phyloP scores from a whole-genome alignment of 2,113 vertebrate species.

The Trinectes maculatus region DNA sequence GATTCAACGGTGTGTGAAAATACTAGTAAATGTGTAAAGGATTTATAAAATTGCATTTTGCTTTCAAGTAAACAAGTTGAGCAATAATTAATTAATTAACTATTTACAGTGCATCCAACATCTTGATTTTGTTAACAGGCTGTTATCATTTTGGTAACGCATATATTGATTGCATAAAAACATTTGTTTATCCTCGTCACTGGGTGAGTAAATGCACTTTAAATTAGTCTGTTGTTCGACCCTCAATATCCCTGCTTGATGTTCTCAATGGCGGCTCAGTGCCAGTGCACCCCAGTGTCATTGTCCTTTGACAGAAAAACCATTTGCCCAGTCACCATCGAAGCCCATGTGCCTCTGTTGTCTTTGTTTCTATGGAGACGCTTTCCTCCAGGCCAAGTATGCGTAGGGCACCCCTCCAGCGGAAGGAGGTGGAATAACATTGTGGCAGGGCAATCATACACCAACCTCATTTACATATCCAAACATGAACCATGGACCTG shows the following conservation, averaged over 20 bases:
- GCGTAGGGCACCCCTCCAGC: conserved; percentile 63
- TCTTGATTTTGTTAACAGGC: neutral
- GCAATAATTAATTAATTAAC: too few relatives aligned
- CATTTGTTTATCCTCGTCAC: conserved; percentile 31
- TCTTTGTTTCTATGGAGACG: conserved; percentile 80
- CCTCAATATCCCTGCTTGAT: conserved; percentile 51
- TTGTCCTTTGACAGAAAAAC: conserved; percentile 55
- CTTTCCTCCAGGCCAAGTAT: conserved; percentile 72
- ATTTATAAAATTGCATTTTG: too few relatives aligned
- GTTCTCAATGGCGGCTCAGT: conserved; percentile 44
- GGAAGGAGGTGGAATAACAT: conserved; percentile 70
- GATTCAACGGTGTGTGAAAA: too few relatives aligned
- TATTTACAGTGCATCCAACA: too few relatives aligned
- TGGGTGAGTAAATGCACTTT: conserved; percentile 43
- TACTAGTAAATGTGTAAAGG: too few relatives aligned
- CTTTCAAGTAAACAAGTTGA: too few relatives aligned
- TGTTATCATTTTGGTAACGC: too few relatives aligned
- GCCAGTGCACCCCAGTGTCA: conserved; percentile 63
- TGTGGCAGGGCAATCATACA: conserved; percentile 69
- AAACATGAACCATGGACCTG: conserved; percentile 77
- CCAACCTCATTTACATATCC: conserved; percentile 70
- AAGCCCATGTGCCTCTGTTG: conserved; percentile 73
- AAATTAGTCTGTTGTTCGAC: conserved; percentile 51
- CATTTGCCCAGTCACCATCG: conserved; percentile 58
- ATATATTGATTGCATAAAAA: conserved; percentile 3